These are phyloP conservation scores for Osedax fenrisi DNA, from an alignment of 2,888 invertebrate genomes.

Conservation along the genomic window DNA sequence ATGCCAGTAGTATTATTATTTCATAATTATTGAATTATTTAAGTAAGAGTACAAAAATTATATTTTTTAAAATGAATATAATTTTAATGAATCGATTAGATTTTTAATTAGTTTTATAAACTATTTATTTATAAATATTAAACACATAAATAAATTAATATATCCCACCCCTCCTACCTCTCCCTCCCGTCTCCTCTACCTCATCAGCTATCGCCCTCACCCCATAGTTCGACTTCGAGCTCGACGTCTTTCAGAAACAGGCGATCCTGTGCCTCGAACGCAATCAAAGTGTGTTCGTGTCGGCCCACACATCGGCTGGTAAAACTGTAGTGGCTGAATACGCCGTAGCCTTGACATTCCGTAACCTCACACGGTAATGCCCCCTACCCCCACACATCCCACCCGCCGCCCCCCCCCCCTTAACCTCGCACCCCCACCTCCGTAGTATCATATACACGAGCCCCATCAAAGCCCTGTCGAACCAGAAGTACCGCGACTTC, in stretches of 20 bases:
- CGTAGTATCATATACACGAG: slow-evolving; percentile 73
- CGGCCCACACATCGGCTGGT: slow-evolving; percentile 90
- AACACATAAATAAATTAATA: no score
- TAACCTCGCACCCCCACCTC: slow-evolving; percentile 1
- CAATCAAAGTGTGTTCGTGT: slow-evolving; percentile 88
- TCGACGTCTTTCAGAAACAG: slow-evolving; percentile 93
- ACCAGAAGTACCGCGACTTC: slow-evolving; percentile 96
- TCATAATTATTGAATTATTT: no score
- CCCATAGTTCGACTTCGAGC: slow-evolving; percentile 61
- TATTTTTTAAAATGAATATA: no score
- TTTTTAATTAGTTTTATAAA: no score
- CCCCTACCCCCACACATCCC: background rate
- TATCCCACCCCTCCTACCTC: no score
- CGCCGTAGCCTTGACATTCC: slow-evolving; percentile 64
- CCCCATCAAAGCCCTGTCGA: slow-evolving; percentile 94
- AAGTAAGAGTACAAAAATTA: no score
- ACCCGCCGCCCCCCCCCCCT: background rate
- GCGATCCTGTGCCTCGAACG: slow-evolving; percentile 86
- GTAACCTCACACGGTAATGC: background rate
- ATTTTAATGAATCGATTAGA: no score
- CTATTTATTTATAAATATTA: no score
- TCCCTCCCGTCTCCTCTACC: no score
- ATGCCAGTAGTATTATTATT: no score
- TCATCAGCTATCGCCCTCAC: no score
- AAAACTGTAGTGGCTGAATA: slow-evolving; percentile 99